Conservation (phyloP, 2,113 vertebrate species). For the Atractosteus spatula region DNA sequence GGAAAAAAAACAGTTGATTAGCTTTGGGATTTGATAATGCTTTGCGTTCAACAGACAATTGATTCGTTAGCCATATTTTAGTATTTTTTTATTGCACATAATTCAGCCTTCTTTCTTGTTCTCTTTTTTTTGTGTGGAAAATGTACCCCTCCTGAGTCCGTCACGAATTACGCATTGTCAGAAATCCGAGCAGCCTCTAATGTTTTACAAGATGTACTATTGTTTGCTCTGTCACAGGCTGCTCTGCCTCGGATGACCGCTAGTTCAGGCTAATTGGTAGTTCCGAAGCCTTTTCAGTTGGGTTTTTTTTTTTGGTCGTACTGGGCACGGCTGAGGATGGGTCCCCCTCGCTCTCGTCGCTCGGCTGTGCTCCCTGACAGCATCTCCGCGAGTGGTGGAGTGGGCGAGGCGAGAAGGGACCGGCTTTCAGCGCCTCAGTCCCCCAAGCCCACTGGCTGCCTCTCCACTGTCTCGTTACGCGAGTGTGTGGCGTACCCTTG, state of each 20-base stretch:
- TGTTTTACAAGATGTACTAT: conserved; percentile 23
- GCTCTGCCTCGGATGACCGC: conserved; percentile 7
- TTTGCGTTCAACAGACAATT: too few species aligned
- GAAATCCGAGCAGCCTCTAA: conserved; percentile 6
- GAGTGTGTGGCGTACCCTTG: neutral
- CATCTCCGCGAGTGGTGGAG: conserved; percentile 4
- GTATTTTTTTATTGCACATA: too few species aligned
- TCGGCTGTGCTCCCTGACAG: neutral
- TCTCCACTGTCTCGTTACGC: conserved; percentile 5
- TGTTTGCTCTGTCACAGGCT: conserved; percentile 26
- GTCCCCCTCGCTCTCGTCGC: neutral
- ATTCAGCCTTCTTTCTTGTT: too few species aligned
- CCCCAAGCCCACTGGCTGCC: neutral
- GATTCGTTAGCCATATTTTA: too few species aligned
- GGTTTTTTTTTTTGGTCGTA: neutral
- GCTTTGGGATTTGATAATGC: too few species aligned
- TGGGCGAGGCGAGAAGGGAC: conserved; percentile 33
- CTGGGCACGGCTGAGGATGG: neutral
- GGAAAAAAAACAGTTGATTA: too few species aligned
- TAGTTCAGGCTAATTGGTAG: neutral
- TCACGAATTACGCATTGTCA: too few species aligned
- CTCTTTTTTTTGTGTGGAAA: too few species aligned
- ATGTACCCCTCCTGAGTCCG: too few species aligned
- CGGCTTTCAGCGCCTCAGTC: conserved; percentile 11
- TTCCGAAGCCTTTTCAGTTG: neutral